Conservation (phyloP, 1,140 invertebrate genomes). For the Armadillidium nasatum region DNA sequence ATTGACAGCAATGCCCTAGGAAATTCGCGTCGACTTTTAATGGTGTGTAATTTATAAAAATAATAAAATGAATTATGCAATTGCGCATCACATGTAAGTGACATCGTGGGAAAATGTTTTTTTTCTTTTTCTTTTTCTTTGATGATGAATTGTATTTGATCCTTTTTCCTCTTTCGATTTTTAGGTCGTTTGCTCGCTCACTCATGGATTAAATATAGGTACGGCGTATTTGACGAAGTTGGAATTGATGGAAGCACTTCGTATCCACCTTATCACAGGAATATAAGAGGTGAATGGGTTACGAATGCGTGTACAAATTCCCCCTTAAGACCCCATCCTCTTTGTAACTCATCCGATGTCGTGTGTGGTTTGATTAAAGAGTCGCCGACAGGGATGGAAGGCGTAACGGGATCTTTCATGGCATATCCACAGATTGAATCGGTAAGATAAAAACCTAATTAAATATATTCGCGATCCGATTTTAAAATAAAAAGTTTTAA, state of each 20-base stretch:
- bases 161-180: conserved; percentile 24
- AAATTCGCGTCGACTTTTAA: no score
- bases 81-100: no score
- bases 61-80: no score
- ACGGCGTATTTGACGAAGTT: conserved; percentile 48
- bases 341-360: conserved; percentile 32
- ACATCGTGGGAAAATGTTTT: no score
- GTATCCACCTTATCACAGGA: conserved; percentile 45
- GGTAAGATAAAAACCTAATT: conserved; percentile 26
- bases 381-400: conserved; percentile 8
- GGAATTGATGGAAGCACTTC: conserved; percentile 44
- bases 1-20: no score
- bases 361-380: conserved; percentile 28
- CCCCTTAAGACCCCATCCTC: conserved; percentile 12
- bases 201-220: conserved; percentile 47
- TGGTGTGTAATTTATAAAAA: no score
- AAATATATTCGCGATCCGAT: no score
- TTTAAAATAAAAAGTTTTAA: no score
- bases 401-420: conserved; percentile 36
- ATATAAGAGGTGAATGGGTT: conserved; percentile 36
- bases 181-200: conserved; percentile 51
- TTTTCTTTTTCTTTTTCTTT: no score
- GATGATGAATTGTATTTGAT: no score
- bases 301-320: conserved; percentile 38
- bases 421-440: conserved; percentile 34